phyloP scores from a whole-genome alignment of 2,797 vertebrate species.

The Cygnus olor region DNA sequence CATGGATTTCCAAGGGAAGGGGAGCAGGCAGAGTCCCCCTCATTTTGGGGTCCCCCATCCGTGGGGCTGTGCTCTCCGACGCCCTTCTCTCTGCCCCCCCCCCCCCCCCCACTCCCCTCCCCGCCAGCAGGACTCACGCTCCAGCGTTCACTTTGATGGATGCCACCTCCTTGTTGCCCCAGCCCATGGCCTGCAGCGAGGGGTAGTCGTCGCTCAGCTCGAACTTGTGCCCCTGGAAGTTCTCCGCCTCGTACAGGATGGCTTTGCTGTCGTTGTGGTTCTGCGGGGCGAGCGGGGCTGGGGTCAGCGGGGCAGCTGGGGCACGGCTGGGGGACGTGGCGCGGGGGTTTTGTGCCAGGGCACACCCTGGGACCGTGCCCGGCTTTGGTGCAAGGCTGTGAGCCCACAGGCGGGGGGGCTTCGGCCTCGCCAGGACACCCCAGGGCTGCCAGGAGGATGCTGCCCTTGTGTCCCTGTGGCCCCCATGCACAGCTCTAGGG shows the following conservation, averaged over 20 bases:
- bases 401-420: neutral
- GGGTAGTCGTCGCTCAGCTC: slow-evolving; percentile 96
- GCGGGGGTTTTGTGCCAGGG: neutral
- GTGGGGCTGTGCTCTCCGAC: neutral
- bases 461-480: neutral
- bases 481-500: fast-evolving
- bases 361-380: neutral
- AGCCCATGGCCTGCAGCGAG: slow-evolving; percentile 96
- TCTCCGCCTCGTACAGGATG: slow-evolving; percentile 91
- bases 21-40: neutral
- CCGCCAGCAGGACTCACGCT: slow-evolving; percentile 83
- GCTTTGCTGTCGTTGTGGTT: slow-evolving; percentile 91
- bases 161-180: slow-evolving; percentile 94
- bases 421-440: neutral
- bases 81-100: neutral
- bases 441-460: neutral
- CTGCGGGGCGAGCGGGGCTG: slow-evolving; percentile 43
- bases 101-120: no score
- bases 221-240: slow-evolving; percentile 95
- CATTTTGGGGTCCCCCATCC: neutral
- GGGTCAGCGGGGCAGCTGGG: neutral
- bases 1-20: neutral
- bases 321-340: neutral
- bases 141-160: slow-evolving; percentile 95
- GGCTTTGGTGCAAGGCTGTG: neutral